Percentiles rank a stretch among this genome's conserved stretches.
phyloP scores from a whole-genome alignment of 1,140 invertebrate species.

The Drosophila oshimai region DNA sequence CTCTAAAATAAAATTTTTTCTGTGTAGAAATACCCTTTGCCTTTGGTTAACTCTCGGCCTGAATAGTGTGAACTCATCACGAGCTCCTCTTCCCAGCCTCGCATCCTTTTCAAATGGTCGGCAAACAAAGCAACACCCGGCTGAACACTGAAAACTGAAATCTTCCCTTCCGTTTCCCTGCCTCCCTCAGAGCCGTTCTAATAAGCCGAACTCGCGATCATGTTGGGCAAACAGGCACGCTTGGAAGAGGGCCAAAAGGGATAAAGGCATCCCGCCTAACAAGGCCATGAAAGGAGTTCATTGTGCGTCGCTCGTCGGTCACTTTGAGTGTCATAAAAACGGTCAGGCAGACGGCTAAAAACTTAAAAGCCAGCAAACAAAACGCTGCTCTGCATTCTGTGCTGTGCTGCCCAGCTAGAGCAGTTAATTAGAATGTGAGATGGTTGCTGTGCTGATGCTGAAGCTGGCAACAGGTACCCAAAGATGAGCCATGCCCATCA shows the following conservation, averaged over 20 bases:
- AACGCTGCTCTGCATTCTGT: constrained; percentile 70
- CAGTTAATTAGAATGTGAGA: constrained; percentile 77
- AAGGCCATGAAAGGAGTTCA: constrained; percentile 79
- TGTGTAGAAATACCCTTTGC: constrained; percentile 3
- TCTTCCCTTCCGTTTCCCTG: too few relatives aligned
- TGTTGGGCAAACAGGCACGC: constrained; percentile 57
- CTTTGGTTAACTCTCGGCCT: constrained; percentile 5
- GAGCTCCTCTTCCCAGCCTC: constrained; percentile 17
- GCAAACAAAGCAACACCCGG: constrained; percentile 63
- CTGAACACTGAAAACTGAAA: too few relatives aligned
- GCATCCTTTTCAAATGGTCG: constrained; percentile 71
- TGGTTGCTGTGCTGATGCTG: constrained; percentile 11
- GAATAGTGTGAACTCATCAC: constrained; percentile 40
- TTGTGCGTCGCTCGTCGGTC: constrained; percentile 72
- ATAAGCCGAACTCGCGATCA: constrained; percentile 76
- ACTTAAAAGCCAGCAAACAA: constrained; percentile 75
- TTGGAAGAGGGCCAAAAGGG: constrained; percentile 8
- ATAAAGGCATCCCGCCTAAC: constrained; percentile 63
- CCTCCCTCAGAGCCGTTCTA: constrained; percentile 47
- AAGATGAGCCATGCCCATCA: neutral
- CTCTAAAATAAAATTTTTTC: too few relatives aligned
- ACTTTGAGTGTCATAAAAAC: constrained; percentile 78
- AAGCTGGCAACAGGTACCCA: constrained; percentile 20
- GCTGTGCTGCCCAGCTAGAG: constrained; percentile 72
- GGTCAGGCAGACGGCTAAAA: constrained; percentile 17